Conservation (phyloP, 2,888 invertebrate species). For the Caenorhabditis uteleia region DNA sequence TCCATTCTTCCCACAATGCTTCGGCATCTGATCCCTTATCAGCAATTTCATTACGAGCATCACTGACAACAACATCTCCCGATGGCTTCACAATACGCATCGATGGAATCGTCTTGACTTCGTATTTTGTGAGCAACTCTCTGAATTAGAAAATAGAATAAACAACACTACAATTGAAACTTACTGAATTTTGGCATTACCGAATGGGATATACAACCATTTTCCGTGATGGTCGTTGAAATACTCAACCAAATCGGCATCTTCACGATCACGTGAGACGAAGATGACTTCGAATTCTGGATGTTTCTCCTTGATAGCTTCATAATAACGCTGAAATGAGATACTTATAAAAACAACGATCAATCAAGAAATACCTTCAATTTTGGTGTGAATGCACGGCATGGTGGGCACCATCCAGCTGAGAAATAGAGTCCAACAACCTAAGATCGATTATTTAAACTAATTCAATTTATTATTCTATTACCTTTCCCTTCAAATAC, state of each 20-base stretch:
- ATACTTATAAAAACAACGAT: background rate
- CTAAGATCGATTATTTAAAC: conserved; percentile 23
- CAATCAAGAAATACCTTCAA: conserved; percentile 43
- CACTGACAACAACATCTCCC: conserved; percentile 71
- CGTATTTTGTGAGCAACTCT: conserved; percentile 55
- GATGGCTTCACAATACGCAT: conserved; percentile 71
- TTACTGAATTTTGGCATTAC: conserved; percentile 59
- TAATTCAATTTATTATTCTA: conserved; percentile 42
- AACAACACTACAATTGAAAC: conserved; percentile 9
- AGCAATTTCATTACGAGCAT: conserved; percentile 72
- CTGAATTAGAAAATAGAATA: conserved; percentile 22
- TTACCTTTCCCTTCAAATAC: conserved; percentile 63
- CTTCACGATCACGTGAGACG: conserved; percentile 62
- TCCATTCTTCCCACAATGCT: conserved; percentile 50
- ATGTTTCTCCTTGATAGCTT: conserved; percentile 54
- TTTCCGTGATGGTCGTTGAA: conserved; percentile 64
- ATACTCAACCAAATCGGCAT: conserved; percentile 58
- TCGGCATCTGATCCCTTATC: conserved; percentile 41
- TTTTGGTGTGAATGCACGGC: conserved; percentile 66
- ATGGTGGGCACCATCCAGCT: conserved; percentile 73
- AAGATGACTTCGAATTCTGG: conserved; percentile 66
- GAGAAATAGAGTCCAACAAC: conserved; percentile 73
- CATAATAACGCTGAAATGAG: conserved; percentile 54
- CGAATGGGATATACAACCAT: conserved; percentile 63
- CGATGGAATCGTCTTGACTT: conserved; percentile 70